These are phyloP conservation scores for Puffinus mauretanicus DNA, from an alignment of 2,113 vertebrate genomes.

Conservation along the genomic window DNA sequence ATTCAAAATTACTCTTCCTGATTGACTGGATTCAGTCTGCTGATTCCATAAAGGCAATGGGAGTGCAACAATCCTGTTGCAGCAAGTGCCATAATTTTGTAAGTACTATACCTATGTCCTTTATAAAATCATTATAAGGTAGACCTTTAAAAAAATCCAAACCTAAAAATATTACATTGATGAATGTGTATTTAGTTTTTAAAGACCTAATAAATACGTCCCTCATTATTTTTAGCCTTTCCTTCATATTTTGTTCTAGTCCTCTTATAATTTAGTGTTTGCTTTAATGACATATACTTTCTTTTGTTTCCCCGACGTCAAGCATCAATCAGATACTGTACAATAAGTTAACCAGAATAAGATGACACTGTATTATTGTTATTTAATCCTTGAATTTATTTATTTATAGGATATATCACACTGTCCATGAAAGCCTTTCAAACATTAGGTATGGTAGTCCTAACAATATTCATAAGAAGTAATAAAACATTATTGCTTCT, in stretches of 20 bases:
- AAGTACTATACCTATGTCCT: background rate
- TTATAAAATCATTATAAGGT: background rate
- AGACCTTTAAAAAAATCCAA: background rate
- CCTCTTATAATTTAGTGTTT: background rate
- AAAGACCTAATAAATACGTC: background rate
- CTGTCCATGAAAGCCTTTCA: background rate
- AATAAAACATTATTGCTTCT: background rate
- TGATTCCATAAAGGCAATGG: rapidly evolving
- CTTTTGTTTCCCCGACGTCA: background rate
- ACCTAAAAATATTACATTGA: background rate
- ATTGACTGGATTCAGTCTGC: background rate
- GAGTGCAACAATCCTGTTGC: background rate
- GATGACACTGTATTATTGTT: background rate
- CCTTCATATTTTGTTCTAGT: background rate
- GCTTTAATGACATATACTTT: background rate
- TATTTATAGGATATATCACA: background rate
- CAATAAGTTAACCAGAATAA: background rate
- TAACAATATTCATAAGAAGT: background rate
- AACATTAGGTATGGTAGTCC: background rate
- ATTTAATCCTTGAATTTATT: background rate
- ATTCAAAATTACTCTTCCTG: background rate
- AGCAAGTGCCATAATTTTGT: background rate
- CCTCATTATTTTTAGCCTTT: background rate
- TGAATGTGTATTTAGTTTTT: background rate
- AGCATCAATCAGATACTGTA: background rate